A percentile compares a stretch with the other conserved stretches of the same genome.
Evolutionary conservation across 2,113 vertebrate genomes (phyloP).

Genomic region (Hyaena hyaena): DNA sequence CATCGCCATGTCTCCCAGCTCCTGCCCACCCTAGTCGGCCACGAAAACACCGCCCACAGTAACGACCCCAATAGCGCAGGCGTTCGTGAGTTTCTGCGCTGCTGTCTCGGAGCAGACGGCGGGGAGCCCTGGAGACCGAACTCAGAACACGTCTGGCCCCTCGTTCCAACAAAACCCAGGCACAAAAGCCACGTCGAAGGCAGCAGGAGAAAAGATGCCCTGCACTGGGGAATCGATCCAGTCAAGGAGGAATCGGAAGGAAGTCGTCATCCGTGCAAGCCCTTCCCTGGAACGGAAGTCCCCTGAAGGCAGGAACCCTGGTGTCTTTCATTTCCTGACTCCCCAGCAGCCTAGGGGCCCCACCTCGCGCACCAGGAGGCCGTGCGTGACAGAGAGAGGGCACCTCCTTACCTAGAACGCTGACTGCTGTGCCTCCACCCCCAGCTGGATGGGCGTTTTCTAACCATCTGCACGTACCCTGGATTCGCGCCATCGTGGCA

Average conservation of each 20-base stretch:
- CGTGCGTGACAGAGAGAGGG: rapidly evolving
- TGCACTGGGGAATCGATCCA: too few relatives aligned
- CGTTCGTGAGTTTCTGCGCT: neutral
- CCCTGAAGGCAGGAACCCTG: neutral
- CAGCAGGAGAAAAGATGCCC: neutral
- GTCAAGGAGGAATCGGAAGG: neutral
- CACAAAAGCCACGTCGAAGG: neutral
- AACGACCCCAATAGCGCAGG: neutral
- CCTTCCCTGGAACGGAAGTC: neutral
- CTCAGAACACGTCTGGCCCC: rapidly evolving
- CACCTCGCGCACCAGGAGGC: rapidly evolving
- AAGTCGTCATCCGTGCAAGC: neutral
- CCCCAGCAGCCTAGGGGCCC: neutral
- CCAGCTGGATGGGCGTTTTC: rapidly evolving
- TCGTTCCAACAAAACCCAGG: rapidly evolving
- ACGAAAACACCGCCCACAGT: rapidly evolving
- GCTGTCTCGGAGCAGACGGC: rapidly evolving
- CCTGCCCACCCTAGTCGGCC: too few relatives aligned
- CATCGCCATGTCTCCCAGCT: rapidly evolving
- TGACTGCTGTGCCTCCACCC: rapidly evolving
- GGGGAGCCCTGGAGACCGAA: rapidly evolving
- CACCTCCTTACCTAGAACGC: neutral
- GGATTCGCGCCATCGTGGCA: rapidly evolving
- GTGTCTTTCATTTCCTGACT: rapidly evolving
- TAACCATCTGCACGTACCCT: rapidly evolving